Evolutionary conservation across 2,797 vertebrate species (phyloP).

Genomic region (Chaetophractus vellerosus): DNA sequence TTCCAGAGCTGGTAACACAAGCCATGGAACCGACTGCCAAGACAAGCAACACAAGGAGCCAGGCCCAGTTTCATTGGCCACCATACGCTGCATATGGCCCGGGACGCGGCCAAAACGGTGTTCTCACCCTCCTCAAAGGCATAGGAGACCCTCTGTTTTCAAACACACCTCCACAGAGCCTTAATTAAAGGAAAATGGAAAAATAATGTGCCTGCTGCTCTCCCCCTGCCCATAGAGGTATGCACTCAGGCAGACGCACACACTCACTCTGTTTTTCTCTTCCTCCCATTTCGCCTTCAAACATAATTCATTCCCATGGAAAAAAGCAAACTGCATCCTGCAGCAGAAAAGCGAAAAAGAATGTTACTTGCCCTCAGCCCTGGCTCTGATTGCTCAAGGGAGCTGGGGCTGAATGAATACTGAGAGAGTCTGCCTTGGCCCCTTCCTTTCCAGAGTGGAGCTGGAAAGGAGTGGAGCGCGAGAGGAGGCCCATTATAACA

Average conservation of each 20-base stretch:
- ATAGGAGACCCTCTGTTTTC: conserved; percentile 93
- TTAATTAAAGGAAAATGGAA: conserved; percentile 92
- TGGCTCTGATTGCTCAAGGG: conserved; percentile 82
- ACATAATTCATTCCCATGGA: conserved; percentile 86
- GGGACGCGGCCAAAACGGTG: conserved; percentile 90
- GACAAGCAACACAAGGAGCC: conserved; percentile 92
- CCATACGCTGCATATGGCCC: conserved; percentile 92
- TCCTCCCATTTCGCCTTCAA: conserved; percentile 85
- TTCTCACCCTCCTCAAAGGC: conserved; percentile 93
- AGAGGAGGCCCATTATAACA: not conserved
- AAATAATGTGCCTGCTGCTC: conserved; percentile 87
- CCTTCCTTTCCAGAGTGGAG: conserved; percentile 61
- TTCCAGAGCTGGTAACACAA: conserved; percentile 93
- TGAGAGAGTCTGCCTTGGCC: conserved; percentile 55
- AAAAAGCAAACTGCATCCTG: conserved; percentile 85
- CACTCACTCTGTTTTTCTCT: conserved; percentile 85
- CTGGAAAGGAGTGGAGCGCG: too few relatives aligned
- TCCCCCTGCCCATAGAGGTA: conserved; percentile 78
- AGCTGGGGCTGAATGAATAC: conserved; percentile 75
- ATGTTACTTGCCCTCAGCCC: conserved; percentile 87
- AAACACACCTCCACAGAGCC: conserved; percentile 92
- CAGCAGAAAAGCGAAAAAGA: conserved; percentile 85
- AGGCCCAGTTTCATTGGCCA: conserved; percentile 92
- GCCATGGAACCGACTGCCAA: conserved; percentile 91
- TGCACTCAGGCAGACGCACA: conserved; percentile 57